Evolutionary conservation across 2,113 vertebrate genomes (phyloP), one percentile per base, ranked within the genome.

Genomic region (Turdus rufiventris): DNA sequence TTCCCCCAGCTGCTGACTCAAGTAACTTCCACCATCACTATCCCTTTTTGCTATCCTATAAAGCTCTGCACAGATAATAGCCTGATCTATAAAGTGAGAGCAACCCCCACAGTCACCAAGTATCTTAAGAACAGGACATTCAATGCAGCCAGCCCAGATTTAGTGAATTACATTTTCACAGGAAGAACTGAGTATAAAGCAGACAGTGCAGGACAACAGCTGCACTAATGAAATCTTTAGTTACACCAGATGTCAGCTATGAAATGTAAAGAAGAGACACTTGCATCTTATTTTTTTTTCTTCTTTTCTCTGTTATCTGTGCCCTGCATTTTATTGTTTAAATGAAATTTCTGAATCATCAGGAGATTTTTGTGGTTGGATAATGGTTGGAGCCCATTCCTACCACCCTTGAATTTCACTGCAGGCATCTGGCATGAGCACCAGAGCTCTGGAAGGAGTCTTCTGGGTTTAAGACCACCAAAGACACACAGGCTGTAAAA

Each of bases 321-420:
- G 92, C 91, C 66, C 90, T 87, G 86, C n/a, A 54, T 96, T 93
- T 94, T 88, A 97, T 92, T 96, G 94, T 96, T 94, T 85, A 94
- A 85, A 94, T 93, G 85, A 94, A 96, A 96, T 95, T 89, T 96
- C 93, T 95, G 93, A 97, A 92, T 96, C 92, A 95, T 94, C 72
- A 36, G 76, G 94, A 94, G 85, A 96, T 96, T 96, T 92, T 94
- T 97, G 94, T 93, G 95, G 94, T 91, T 74, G 71, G 85, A 86
- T 48, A 94, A 94, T 95, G 88, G 91, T 91, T 96, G 85, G 73
- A 97, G 83, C 56, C 89, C 80, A 84, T 96, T 95, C 93, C 89
- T 92, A 91, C 96, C 94, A 97, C 96, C 94, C 93, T 86, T 94
- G 91, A 96, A 87, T 90, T 92, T 92, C 94, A 86, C 93, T 96